phyloP scores from a whole-genome alignment of 2,113 vertebrate species.

The Zapornia atra region DNA sequence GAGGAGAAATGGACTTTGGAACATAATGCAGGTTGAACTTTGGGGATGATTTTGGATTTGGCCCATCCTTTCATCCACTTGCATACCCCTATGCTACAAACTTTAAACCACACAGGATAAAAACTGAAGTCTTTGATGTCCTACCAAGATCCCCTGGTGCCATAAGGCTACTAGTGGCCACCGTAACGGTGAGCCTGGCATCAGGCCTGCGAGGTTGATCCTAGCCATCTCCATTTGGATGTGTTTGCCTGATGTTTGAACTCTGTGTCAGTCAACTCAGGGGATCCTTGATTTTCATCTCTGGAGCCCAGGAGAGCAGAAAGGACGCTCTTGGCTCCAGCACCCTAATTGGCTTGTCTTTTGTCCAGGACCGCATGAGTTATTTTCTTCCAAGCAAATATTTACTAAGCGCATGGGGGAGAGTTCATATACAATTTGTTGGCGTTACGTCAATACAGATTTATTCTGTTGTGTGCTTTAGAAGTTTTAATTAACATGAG shows the following conservation, averaged over 20 bases:
- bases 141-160: neutral
- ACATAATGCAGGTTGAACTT: neutral
- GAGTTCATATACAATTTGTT: neutral
- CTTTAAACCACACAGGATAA: neutral
- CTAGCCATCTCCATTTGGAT: neutral
- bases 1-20: neutral
- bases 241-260: neutral
- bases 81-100: neutral
- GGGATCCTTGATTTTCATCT: neutral
- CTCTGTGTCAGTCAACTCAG: neutral
- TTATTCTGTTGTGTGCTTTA: slow-evolving; percentile 29
- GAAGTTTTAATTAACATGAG: slow-evolving; percentile 14
- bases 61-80: neutral
- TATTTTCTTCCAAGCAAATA: slow-evolving; percentile 16
- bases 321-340: neutral
- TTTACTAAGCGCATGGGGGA: neutral
- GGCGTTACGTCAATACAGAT: neutral
- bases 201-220: neutral
- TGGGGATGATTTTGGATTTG: neutral
- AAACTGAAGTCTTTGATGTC: neutral
- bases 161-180: neutral
- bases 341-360: neutral
- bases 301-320: neutral
- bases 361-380: neutral
- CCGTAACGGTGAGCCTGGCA: fast-evolving